phyloP scores from a whole-genome alignment of 2,888 invertebrate genomes.

The Lochmaea crataegi region DNA sequence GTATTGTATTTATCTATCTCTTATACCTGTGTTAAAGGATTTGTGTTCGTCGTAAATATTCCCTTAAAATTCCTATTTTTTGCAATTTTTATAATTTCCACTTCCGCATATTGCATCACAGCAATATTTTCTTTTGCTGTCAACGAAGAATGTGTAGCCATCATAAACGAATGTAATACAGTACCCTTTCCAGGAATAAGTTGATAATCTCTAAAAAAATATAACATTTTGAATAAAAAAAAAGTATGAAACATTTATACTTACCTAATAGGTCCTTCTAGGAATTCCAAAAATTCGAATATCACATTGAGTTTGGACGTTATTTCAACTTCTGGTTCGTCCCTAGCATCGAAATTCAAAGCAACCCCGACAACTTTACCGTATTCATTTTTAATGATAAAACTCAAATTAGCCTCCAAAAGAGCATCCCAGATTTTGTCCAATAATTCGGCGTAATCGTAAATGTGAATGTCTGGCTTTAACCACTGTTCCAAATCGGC shows the following conservation, averaged over 20 bases:
- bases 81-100: conserved; percentile 77
- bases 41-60: conserved; percentile 89
- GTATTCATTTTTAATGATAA: conserved; percentile 71
- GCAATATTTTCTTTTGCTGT: conserved; percentile 81
- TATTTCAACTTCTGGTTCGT: conserved; percentile 82
- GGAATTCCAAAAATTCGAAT: conserved; percentile 81
- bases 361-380: conserved; percentile 76
- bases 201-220: conserved; percentile 66
- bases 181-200: conserved; percentile 75
- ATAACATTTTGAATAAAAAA: neutral
- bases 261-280: conserved; percentile 80
- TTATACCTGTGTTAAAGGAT: conserved; percentile 85
- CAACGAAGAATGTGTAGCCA: conserved; percentile 79
- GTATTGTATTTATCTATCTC: neutral
- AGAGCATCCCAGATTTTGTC: conserved; percentile 77
- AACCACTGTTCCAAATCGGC: conserved; percentile 87
- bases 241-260: neutral
- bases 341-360: conserved; percentile 83
- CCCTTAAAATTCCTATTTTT: conserved; percentile 75
- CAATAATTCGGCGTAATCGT: conserved; percentile 78
- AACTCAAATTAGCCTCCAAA: conserved; percentile 78
- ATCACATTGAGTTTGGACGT: conserved; percentile 76
- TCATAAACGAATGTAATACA: conserved; percentile 88
- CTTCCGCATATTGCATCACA: conserved; percentile 83
- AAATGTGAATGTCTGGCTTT: conserved; percentile 73